A percentile compares a stretch with the other conserved stretches of the same genome.
phyloP scores from a whole-genome alignment of 1,140 invertebrate genomes.

The Dendroctonus ponderosae region DNA sequence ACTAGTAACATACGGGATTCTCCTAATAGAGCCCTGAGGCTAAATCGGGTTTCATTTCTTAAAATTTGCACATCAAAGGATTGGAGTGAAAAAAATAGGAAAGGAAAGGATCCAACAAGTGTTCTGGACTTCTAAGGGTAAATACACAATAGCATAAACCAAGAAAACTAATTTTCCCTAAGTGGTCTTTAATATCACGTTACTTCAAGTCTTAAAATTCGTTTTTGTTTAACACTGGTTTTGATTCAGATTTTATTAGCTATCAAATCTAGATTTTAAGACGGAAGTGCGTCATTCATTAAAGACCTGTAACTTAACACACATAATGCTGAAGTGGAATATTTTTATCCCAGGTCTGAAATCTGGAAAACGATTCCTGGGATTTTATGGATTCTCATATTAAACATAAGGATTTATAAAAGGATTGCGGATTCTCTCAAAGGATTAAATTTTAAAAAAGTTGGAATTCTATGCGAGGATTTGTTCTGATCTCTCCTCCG shows the following conservation, averaged over 20 bases:
- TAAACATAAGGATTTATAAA: background rate
- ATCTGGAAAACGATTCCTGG: conserved; percentile 15
- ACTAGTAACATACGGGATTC: no score
- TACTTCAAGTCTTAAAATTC: no score
- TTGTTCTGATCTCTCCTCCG: background rate
- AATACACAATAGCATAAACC: conserved; percentile 9
- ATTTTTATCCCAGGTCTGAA: conserved; percentile 33
- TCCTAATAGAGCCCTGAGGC: no score
- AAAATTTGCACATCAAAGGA: no score
- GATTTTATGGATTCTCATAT: conserved; percentile 12
- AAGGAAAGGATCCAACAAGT: conserved; percentile 8
- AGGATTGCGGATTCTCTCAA: background rate
- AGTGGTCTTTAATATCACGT: no score
- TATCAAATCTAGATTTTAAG: background rate
- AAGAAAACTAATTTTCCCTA: background rate
- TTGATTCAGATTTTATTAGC: no score
- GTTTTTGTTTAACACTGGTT: no score
- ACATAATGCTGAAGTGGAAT: background rate
- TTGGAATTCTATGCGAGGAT: background rate
- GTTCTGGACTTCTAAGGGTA: conserved; percentile 13
- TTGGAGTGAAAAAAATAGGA: background rate
- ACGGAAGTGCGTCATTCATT: background rate
- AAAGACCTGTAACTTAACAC: conserved; percentile 2
- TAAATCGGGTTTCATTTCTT: no score
- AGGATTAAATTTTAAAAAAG: conserved; percentile 1